Evolutionary conservation across 37 sponge, comb jelly and placozoan species (phyloP).

Genomic region (Chondrosia reniformis): DNA sequence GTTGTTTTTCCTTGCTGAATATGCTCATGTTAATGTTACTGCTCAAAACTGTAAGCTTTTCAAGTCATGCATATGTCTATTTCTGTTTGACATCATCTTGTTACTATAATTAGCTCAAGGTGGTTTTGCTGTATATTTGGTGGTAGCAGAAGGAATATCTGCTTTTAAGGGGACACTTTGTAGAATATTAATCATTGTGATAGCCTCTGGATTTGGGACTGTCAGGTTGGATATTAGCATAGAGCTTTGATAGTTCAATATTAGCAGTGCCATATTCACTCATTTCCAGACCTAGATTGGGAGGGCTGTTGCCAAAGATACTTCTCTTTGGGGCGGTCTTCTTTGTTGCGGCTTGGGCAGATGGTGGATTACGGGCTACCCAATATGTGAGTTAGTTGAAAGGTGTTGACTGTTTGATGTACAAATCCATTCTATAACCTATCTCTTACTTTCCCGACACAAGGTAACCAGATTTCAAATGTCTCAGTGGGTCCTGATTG

Average conservation of each 20-base stretch:
- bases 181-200: slow-evolving; percentile 76
- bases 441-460: not conserved
- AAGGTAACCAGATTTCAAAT: not conserved
- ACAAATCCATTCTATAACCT: no score
- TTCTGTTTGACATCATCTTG: not conserved
- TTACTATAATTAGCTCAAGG: no score
- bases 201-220: slow-evolving; percentile 81
- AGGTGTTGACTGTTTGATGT: no score
- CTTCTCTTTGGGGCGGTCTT: slow-evolving; percentile 52
- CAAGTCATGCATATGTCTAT: not conserved
- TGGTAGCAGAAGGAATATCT: slow-evolving; percentile 22
- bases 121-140: not conserved
- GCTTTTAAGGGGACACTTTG: slow-evolving; percentile 70
- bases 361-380: slow-evolving; percentile 44
- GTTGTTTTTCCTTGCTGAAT: slow-evolving; percentile 23
- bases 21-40: not conserved
- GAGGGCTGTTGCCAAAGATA: slow-evolving; percentile 38
- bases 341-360: slow-evolving; percentile 39
- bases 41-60: not conserved
- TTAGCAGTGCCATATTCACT: no score
- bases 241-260: no score
- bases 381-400: not conserved
- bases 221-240: slow-evolving; percentile 46
- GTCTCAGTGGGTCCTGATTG: not conserved
- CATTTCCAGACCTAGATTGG: slow-evolving; percentile 46